Evolutionary conservation across 2,888 invertebrate species (phyloP), one percentile per base, ranked within the genome.

Genomic region (Dendrolimus houi): DNA sequence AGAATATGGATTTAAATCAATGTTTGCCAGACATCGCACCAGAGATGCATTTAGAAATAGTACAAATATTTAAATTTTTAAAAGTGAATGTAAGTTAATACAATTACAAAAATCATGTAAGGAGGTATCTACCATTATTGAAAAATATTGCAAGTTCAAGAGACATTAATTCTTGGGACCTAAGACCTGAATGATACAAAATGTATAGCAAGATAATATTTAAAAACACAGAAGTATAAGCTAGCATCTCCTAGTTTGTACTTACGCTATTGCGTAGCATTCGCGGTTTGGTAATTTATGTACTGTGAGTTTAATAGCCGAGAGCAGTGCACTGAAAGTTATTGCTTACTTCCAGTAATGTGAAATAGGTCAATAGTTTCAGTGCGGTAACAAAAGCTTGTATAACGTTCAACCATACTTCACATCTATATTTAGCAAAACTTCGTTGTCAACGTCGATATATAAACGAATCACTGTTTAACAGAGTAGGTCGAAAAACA

Each of bases 351-450:
- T 87, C 88, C 87, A 89, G 89, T 83, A 85, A 87, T 79, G 81
- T 81, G 79, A 90, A 87, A 87, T 90, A 87, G 89, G 89, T 90
- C 89, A 90, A 89, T 89, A 88, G 88, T 87, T 90, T 87, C 89
- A 89, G 87, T 80, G 72, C 85, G 78, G 86, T 83, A 87, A 89
- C 89, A 88, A 88, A 85, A 87, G 84, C 84, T 73, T 83, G 86
- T 83, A 79, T 79, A 86, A 87, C 78, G 83, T 73, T 74, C 79
- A 72, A 75, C 72, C 74, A 79, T 82, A 77, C 77, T 79, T 72
- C 75, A 72, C 60, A 68, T 70, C 77, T 87, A 87, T 82, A 79
- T 83, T 83, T 86, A 86, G 83, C 67, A 55, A 67, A 68, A 72
- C 72, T 73, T 9, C 74, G 71, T 73, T 79, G 79, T 75, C 79